These are phyloP conservation scores for Dryoscopus gambensis DNA, from an alignment of 2,113 vertebrate species.

Conservation along the genomic window DNA sequence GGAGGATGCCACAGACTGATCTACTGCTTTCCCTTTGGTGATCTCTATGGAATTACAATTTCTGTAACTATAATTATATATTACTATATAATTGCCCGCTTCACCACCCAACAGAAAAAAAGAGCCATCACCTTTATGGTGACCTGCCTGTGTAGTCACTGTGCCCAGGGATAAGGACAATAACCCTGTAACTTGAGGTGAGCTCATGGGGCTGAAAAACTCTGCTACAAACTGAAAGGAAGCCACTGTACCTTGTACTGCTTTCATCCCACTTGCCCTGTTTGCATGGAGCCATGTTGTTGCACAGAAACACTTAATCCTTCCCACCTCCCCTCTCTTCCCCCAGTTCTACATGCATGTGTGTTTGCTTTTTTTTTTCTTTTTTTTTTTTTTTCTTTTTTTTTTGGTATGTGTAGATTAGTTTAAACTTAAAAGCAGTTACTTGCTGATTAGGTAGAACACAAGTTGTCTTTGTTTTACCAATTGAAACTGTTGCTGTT, in stretches of 20 bases:
- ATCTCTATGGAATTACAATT: not conserved
- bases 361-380: not conserved
- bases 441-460: not conserved
- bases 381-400: no score
- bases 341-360: conserved; percentile 21
- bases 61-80: not conserved
- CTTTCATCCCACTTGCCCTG: not conserved
- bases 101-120: not conserved
- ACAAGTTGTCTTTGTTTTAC: not conserved
- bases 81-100: not conserved
- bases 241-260: not conserved
- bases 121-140: not conserved
- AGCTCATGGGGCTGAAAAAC: not conserved
- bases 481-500: not conserved
- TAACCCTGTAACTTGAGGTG: not conserved
- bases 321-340: not conserved
- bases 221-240: not conserved
- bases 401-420: not conserved
- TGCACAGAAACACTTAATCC: not conserved
- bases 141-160: not conserved
- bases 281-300: conserved; percentile 73
- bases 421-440: conserved; percentile 22
- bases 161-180: not conserved
- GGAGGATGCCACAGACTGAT: not conserved
- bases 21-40: not conserved